A percentile compares a stretch with the other conserved stretches of the same genome.
Evolutionary conservation across 2,113 vertebrate genomes (phyloP).

Genomic region (Hiodon tergisus): DNA sequence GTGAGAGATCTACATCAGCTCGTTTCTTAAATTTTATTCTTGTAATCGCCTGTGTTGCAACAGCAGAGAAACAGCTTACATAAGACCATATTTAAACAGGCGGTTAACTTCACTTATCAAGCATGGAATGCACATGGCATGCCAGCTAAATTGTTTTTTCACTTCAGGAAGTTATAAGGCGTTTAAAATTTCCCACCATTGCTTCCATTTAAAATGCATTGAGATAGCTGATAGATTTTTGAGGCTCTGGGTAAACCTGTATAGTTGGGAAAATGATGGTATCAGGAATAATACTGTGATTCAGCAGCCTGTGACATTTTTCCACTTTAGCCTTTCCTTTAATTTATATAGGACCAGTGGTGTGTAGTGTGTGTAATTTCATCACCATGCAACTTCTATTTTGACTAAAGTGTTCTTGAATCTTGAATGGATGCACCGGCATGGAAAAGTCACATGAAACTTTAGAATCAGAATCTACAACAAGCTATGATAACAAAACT

Average conservation of each 20-base stretch:
- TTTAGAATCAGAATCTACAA: no score
- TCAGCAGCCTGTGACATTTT: not conserved
- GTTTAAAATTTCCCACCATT: not conserved
- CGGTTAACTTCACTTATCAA: no score
- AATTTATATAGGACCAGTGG: not conserved
- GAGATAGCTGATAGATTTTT: constrained; percentile 4
- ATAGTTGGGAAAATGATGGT: not conserved
- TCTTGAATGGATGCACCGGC: no score
- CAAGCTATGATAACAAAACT: not conserved
- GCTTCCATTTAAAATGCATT: not conserved
- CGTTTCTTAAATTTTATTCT: not conserved
- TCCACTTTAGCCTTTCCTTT: not conserved
- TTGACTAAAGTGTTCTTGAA: no score
- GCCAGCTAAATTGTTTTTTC: no score
- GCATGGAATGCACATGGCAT: no score
- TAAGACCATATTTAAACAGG: no score
- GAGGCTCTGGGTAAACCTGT: not conserved
- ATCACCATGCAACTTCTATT: not conserved
- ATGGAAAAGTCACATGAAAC: no score
- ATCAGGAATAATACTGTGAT: not conserved
- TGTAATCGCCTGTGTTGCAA: no score
- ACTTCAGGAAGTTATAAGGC: not conserved
- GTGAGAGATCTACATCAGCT: not conserved
- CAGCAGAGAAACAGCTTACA: no score
- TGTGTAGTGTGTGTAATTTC: not conserved